Percentiles rank a stretch among this genome's conserved stretches.
phyloP scores from a whole-genome alignment of 1,140 invertebrate genomes.

The Dolichoris vasculosae region DNA sequence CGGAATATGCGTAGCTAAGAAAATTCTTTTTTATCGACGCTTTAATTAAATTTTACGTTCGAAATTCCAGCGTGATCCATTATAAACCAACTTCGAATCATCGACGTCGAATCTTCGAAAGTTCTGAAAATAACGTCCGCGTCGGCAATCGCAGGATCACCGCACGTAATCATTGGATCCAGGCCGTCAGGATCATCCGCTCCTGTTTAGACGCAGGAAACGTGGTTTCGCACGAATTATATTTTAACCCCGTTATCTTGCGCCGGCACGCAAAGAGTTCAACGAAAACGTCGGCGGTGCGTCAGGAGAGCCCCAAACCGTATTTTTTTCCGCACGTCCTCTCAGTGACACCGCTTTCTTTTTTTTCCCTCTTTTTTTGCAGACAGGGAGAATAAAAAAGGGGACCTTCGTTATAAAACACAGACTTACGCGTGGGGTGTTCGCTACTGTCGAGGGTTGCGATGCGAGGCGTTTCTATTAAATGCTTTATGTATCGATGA shows the following conservation, averaged over 20 bases:
- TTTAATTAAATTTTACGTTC: too few relatives aligned
- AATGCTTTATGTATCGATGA: not conserved
- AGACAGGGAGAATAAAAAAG: not conserved
- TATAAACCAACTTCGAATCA: too few relatives aligned
- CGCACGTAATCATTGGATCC: not conserved
- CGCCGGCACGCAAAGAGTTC: too few relatives aligned
- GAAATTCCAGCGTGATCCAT: too few relatives aligned
- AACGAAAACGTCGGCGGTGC: not conserved
- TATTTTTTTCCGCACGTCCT: not conserved
- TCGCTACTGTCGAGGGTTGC: not conserved
- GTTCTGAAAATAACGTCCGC: too few relatives aligned
- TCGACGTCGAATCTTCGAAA: too few relatives aligned
- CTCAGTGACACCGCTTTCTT: not conserved
- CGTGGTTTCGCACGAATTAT: not conserved
- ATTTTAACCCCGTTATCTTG: not conserved
- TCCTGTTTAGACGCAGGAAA: not conserved
- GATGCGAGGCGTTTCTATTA: constrained; percentile 2
- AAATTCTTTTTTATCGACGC: too few relatives aligned
- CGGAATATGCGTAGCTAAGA: too few relatives aligned
- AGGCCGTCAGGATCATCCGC: too few relatives aligned
- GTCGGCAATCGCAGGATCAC: not conserved
- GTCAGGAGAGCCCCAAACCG: not conserved
- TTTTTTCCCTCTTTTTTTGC: not conserved
- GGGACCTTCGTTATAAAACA: not conserved
- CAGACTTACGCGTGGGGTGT: not conserved